phyloP scores from a whole-genome alignment of 1,140 invertebrate species.

The Diplogasteroides magnus region DNA sequence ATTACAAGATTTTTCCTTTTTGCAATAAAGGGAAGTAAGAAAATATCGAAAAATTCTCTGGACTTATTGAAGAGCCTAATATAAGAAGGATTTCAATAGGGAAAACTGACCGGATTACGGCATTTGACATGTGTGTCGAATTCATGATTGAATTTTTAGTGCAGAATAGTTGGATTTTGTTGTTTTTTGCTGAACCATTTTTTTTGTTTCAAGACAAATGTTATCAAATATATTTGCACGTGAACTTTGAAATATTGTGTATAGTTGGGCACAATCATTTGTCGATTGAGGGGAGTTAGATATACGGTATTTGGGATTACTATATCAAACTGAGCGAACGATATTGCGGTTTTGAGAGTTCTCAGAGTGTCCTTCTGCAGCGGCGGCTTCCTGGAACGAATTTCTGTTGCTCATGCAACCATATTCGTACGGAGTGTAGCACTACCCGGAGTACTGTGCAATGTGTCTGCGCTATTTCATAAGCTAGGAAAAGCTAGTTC shows the following conservation, averaged over 20 bases:
- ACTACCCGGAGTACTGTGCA: too few relatives aligned
- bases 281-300: neutral
- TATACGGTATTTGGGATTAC: neutral
- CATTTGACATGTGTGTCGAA: too few relatives aligned
- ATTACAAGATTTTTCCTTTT: too few relatives aligned
- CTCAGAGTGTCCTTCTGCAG: neutral
- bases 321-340: neutral
- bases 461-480: too few relatives aligned
- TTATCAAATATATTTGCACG: neutral
- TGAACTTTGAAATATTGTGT: neutral
- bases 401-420: neutral
- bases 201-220: neutral
- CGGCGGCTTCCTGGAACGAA: neutral
- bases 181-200: too few relatives aligned
- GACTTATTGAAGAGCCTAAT: constrained; percentile 41
- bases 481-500: neutral
- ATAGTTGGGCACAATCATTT: neutral
- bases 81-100: constrained; percentile 33
- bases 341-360: neutral
- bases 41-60: too few relatives aligned
- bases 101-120: neutral
- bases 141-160: too few relatives aligned
- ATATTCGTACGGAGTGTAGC: too few relatives aligned
- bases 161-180: too few relatives aligned
- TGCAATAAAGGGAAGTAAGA: too few relatives aligned